phyloP scores from a whole-genome alignment of 1,140 invertebrate genomes.

The Magallana angulata region DNA sequence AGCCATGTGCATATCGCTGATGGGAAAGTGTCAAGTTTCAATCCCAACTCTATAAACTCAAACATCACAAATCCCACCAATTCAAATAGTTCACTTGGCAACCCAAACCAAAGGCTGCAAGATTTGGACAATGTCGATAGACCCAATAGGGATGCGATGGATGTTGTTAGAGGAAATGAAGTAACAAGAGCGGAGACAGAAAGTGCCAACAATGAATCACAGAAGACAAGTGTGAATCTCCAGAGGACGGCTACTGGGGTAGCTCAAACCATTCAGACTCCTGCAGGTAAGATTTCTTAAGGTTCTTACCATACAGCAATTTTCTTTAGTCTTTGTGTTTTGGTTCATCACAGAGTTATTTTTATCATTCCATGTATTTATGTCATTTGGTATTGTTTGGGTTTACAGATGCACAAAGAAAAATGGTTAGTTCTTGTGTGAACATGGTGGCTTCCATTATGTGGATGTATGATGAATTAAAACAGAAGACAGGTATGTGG shows the following conservation, averaged over 20 bases:
- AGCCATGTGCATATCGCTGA: neutral
- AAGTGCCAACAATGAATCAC: neutral
- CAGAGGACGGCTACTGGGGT: neutral
- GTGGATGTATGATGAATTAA: neutral
- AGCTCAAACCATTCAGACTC: neutral
- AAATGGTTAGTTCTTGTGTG: neutral
- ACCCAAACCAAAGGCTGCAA: neutral
- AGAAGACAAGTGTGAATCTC: neutral
- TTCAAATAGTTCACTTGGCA: neutral
- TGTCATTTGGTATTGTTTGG: neutral
- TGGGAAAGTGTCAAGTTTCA: neutral
- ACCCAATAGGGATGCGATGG: neutral
- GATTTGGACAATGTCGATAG: neutral
- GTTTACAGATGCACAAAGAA: neutral
- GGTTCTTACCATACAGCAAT: too few relatives aligned
- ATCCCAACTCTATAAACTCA: neutral
- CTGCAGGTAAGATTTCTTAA: neutral
- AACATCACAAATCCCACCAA: neutral
- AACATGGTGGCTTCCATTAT: neutral
- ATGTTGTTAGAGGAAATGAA: neutral
- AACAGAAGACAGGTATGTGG: neutral
- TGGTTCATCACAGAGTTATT: too few relatives aligned
- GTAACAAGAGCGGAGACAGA: neutral
- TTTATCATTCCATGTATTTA: neutral
- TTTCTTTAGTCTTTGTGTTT: too few relatives aligned